Evolutionary conservation across 2,113 vertebrate genomes (phyloP).

Genomic region (Donacobius atricapilla): DNA sequence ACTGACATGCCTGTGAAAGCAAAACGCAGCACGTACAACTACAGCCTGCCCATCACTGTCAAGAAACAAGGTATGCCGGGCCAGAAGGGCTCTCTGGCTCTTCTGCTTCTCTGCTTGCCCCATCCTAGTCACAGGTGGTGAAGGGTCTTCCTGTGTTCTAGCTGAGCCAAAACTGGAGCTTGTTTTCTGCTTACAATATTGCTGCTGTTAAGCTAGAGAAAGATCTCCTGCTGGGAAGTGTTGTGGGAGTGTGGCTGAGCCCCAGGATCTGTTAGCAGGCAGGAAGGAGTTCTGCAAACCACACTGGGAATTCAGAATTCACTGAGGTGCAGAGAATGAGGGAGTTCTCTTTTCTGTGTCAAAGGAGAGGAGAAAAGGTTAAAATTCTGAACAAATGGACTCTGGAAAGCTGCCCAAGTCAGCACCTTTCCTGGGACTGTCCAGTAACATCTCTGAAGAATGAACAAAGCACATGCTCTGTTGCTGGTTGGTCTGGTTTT

Average conservation of each 20-base stretch:
- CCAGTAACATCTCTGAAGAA: not conserved
- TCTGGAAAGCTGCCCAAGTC: not conserved
- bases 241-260: not conserved
- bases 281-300: not conserved
- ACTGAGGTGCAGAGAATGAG: not conserved
- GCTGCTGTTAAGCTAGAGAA: not conserved
- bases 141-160: not conserved
- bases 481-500: not conserved
- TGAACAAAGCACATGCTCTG: not conserved
- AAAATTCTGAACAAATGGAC: not conserved
- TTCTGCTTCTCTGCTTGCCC: not conserved
- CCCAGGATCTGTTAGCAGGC: not conserved
- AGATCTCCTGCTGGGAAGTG: not conserved
- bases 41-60: slow-evolving; percentile 88
- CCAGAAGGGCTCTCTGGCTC: not conserved
- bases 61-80: slow-evolving; percentile 84
- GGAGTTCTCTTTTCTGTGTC: not conserved
- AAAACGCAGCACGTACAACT: slow-evolving; percentile 91
- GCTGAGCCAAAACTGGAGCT: not conserved
- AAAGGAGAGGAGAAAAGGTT: not conserved
- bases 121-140: not conserved
- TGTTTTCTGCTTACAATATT: not conserved
- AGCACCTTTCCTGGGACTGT: not conserved
- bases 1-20: slow-evolving; percentile 91
- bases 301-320: not conserved